A percentile compares a stretch with the other conserved stretches of the same genome.
Conservation (phyloP, 2,113 vertebrate genomes). For the rat (Rattus norvegicus) region GRCr8 NC_086030.1:43572001-43572500, state of each 20-base stretch:
- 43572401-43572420: background rate
- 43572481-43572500: background rate
- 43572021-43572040: background rate
- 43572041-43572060: constrained; percentile 24
- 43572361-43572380: background rate
- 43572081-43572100: background rate
- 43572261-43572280: background rate
- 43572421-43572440: background rate
- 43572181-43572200: background rate
- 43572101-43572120: background rate
- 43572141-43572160: background rate
- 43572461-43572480: background rate
- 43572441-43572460: background rate
- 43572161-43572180: background rate
- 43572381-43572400: background rate
- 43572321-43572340: background rate
- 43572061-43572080: background rate
- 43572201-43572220: background rate
- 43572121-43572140: background rate
- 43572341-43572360: too few relatives aligned
- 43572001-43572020: constrained; percentile 39
- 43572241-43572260: background rate
- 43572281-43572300: background rate
- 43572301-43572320: background rate
- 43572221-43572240: background rate